Percentiles rank a stretch among this genome's conserved stretches.
Conservation (phyloP, 2,113 vertebrate species). For the Limnothrissa miodon region DNA sequence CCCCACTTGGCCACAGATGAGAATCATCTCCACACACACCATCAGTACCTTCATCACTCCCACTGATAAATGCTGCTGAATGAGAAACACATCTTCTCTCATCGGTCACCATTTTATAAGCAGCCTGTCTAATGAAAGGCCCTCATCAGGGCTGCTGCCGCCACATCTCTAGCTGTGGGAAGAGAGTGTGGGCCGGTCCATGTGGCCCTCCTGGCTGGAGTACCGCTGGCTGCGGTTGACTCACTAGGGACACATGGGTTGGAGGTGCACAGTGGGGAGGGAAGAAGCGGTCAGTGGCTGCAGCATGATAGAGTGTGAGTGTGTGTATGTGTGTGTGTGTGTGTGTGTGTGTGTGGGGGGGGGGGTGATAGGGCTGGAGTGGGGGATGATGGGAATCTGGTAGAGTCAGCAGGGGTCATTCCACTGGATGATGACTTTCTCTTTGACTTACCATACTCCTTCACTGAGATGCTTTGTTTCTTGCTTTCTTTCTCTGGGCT, state of each 20-base stretch:
- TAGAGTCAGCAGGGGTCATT: neutral
- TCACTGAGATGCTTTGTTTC: neutral
- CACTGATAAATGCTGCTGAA: neutral
- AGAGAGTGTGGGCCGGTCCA: neutral
- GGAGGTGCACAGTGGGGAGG: neutral
- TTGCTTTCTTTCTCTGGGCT: neutral
- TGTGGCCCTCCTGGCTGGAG: neutral
- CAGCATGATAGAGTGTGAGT: neutral
- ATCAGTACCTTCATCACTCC: neutral
- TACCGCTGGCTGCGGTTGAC: neutral
- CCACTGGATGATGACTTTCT: neutral
- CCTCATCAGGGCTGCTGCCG: neutral
- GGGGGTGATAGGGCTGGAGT: conserved; percentile 7
- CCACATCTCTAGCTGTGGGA: neutral
- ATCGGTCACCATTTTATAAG: neutral
- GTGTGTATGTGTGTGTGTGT: no score
- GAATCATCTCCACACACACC: neutral
- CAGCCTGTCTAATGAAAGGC: neutral
- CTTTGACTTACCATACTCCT: neutral
- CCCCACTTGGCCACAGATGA: no score
- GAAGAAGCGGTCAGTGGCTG: neutral
- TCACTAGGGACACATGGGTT: neutral
- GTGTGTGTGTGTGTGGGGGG: no score
- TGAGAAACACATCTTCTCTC: neutral
- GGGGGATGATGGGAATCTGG: neutral